These are phyloP conservation scores for Eufriesea mexicana DNA, from an alignment of 1,140 invertebrate genomes.

Conservation along the genomic window DNA sequence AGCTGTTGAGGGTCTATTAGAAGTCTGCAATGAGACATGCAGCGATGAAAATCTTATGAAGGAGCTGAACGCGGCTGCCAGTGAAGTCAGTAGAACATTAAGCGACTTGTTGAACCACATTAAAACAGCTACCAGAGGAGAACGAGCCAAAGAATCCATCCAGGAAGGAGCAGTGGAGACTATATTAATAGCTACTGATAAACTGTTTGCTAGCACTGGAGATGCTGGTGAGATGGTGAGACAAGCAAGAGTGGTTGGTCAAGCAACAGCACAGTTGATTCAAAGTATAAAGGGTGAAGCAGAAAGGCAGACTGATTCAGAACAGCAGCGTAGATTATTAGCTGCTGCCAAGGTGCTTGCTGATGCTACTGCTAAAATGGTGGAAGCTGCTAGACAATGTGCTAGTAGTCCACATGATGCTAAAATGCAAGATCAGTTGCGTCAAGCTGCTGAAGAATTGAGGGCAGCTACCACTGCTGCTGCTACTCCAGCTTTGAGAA, in stretches of 20 bases:
- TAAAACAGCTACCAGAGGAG: slow-evolving; percentile 83
- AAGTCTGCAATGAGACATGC: slow-evolving; percentile 90
- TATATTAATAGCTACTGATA: slow-evolving; percentile 95
- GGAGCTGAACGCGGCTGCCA: slow-evolving; percentile 92
- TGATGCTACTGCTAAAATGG: slow-evolving; percentile 97
- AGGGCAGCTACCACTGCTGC: slow-evolving; percentile 93
- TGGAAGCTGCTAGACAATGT: slow-evolving; percentile 97
- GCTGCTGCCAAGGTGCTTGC: slow-evolving; percentile 96
- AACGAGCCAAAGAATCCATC: slow-evolving; percentile 82
- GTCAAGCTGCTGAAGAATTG: slow-evolving; percentile 95
- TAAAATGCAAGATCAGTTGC: slow-evolving; percentile 91
- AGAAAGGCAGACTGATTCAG: slow-evolving; percentile 92
- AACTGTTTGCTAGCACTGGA: slow-evolving; percentile 91
- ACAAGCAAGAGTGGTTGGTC: slow-evolving; percentile 95
- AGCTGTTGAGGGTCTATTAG: slow-evolving; percentile 95
- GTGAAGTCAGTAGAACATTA: slow-evolving; percentile 94
- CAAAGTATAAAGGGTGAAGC: slow-evolving; percentile 97
- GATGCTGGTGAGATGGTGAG: slow-evolving; percentile 97
- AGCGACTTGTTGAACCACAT: slow-evolving; percentile 96
- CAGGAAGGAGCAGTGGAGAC: slow-evolving; percentile 94
- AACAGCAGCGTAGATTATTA: slow-evolving; percentile 93
- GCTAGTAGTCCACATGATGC: slow-evolving; percentile 93
- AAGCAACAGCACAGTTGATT: slow-evolving; percentile 95
- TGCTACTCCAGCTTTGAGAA: slow-evolving; percentile 89
- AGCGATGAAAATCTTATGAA: slow-evolving; percentile 87